Conservation (phyloP, 2,797 vertebrate genomes). For the Lagorchestes hirsutus region DNA sequence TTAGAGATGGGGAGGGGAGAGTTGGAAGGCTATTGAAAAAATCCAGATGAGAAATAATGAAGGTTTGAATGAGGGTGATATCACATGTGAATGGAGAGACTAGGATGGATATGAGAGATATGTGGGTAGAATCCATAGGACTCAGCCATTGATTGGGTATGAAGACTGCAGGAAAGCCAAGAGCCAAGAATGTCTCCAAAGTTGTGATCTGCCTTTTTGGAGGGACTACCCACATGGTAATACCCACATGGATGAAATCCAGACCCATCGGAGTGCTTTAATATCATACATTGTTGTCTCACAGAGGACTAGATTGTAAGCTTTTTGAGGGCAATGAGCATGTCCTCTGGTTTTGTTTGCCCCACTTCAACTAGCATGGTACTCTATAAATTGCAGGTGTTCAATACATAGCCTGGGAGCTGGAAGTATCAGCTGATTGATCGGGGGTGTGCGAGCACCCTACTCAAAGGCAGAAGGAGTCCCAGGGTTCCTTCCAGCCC, state of each 20-base stretch:
- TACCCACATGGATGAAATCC: not conserved
- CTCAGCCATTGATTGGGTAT: not conserved
- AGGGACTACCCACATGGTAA: not conserved
- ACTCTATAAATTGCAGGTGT: not conserved
- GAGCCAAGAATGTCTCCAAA: not conserved
- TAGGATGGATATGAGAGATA: not conserved
- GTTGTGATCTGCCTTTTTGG: not conserved
- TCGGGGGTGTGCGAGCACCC: not conserved
- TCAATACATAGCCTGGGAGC: not conserved
- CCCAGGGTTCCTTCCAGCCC: not conserved
- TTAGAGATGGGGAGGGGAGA: too few relatives aligned
- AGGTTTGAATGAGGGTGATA: not conserved
- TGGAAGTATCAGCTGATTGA: not conserved
- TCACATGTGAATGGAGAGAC: not conserved
- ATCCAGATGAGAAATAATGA: not conserved
- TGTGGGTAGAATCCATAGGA: not conserved
- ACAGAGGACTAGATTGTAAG: not conserved
- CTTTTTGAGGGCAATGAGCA: not conserved
- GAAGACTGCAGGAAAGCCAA: not conserved
- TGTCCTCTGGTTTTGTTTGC: not conserved
- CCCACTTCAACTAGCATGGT: not conserved
- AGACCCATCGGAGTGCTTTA: not conserved
- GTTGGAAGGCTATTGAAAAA: not conserved
- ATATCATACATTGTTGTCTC: not conserved
- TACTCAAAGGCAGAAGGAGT: not conserved